Base-by-base conservation (phyloP, 2,113 vertebrate species). In the Alligator sinensis region DNA sequence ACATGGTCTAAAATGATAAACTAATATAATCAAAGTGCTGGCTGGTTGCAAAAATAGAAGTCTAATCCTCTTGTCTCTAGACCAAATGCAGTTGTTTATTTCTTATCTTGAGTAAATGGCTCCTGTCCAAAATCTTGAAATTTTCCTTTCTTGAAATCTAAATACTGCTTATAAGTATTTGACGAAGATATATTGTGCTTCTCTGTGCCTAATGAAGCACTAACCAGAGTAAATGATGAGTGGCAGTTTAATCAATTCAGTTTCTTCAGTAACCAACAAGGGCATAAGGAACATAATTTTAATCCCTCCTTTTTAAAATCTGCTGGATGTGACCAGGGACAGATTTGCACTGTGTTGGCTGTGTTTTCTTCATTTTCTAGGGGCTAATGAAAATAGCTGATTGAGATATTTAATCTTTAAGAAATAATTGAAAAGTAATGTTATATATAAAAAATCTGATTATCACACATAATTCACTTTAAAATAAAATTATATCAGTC, bases 121-220 rank as follows among this genome's bases (percentile, higher is more conserved):
- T 96, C 76, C 84, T 95, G 84, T 63, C 81, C 87, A 78, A 80
- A 90, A 28, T 78, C 74, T 87, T 30, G 21, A 84, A 4, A 77
- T 96, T 96, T 94, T 93, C 30, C 77, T 94, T 91, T 90, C 87
- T 77, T 34, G 59, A 84, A 83, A 94, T 87, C 80, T 91, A 81
- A 95, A 76, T 84, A 61, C 30, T 92, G 75, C 91, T 82, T 87
- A 83, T 84, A 94, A 97, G 88, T 96, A 93, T 97, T 97, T 98
- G 97, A 98, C 97, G 95, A 93, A 98, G 97, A 98, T 97, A 80
- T 90, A 98, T 97, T 95, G 95, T 94, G 87, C 87, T 96, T 97
- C 64, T 97, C 95, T 91, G 92, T 97, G 96, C 94, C 92, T 98
- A 98, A 98, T 98, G 98, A 97, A 98, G 97, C 97, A 80, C 95